Conservation (phyloP, 2,888 invertebrate genomes). For the Synergus gifuensis region DNA sequence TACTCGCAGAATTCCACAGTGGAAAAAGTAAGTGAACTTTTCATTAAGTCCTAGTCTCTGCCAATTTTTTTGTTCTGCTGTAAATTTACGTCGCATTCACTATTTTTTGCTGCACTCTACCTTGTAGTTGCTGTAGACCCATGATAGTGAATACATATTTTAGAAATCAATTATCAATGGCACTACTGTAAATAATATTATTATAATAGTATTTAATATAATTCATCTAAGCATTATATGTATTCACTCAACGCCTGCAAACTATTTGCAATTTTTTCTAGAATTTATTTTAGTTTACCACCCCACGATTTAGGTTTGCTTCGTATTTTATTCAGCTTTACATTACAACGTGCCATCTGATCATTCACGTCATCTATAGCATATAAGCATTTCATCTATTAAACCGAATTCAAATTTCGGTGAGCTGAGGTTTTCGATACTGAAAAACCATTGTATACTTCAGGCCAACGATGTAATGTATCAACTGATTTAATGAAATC, state of each 20-base stretch:
- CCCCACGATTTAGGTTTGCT: conserved; percentile 30
- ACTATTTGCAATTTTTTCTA: conserved; percentile 33
- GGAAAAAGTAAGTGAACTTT: conserved; percentile 93
- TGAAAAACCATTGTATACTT: conserved; percentile 11
- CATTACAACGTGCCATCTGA: conserved; percentile 39
- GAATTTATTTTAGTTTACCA: conserved; percentile 15
- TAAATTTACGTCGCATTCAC: conserved; percentile 58
- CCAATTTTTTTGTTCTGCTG: conserved; percentile 61
- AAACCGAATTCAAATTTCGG: conserved; percentile 2
- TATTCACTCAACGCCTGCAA: conserved; percentile 34
- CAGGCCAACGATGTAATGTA: conserved; percentile 10
- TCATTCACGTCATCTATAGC: conserved; percentile 38
- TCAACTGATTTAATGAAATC: conserved; percentile 8
- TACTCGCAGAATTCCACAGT: conserved; percentile 91
- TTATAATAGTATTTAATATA: background rate
- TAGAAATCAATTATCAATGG: background rate
- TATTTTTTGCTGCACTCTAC: conserved; percentile 61
- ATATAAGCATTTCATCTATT: conserved; percentile 34
- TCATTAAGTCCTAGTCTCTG: conserved; percentile 71
- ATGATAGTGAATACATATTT: conserved; percentile 32
- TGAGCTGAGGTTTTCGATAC: conserved; percentile 2
- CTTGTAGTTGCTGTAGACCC: conserved; percentile 57
- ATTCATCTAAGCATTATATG: background rate
- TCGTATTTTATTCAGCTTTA: conserved; percentile 36
- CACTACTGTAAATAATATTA: conserved; percentile 15